phyloP scores from a whole-genome alignment of 2,797 vertebrate species.

The Lerista edwardsae region DNA sequence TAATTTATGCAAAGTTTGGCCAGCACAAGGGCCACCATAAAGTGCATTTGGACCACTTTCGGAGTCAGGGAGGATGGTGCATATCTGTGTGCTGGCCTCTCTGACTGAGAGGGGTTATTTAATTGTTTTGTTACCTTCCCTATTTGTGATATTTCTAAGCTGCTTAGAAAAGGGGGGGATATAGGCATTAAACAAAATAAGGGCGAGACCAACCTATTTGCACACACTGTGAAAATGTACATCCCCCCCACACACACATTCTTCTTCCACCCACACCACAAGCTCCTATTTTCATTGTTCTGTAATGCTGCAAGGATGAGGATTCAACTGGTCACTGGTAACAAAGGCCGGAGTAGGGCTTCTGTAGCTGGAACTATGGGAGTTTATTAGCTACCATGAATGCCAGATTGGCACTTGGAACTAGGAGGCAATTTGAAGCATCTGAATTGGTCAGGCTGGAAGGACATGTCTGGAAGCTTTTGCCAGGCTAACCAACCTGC shows the following conservation, averaged over 20 bases:
- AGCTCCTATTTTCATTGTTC: neutral
- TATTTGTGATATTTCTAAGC: no score
- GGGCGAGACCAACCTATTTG: no score
- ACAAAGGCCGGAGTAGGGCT: neutral
- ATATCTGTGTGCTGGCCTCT: no score
- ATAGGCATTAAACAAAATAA: no score
- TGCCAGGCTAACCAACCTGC: neutral
- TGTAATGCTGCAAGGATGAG: neutral
- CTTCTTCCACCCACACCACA: neutral
- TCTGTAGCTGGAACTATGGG: neutral
- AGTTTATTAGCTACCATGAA: neutral
- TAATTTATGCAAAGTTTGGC: no score
- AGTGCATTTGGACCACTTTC: no score
- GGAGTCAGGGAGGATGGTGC: no score
- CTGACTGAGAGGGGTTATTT: no score
- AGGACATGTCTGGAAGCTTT: no score
- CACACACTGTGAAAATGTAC: neutral
- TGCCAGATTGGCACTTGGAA: neutral
- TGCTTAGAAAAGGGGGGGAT: no score
- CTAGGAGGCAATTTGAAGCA: neutral
- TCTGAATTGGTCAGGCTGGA: neutral
- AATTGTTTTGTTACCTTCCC: no score
- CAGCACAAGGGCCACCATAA: no score
- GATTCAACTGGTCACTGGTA: neutral
- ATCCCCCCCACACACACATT: neutral